Evolutionary conservation across 1,140 invertebrate genomes (phyloP), one percentile per base, ranked within the genome.

Genomic region (Leptinotarsa undecemlineata): DNA sequence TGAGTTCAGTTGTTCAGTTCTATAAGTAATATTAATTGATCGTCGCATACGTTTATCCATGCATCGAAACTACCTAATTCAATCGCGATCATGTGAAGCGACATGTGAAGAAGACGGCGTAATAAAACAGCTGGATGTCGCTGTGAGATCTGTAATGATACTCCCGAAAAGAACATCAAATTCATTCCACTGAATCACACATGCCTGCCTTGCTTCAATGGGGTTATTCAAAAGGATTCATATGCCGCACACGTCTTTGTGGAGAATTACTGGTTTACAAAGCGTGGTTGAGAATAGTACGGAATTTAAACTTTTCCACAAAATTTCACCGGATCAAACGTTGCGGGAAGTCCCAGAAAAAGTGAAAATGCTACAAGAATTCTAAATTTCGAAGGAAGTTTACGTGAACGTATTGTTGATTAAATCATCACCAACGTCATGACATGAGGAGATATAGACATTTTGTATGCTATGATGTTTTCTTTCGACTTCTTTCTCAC

Each of bases 301-400:
- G 42, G 11, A 68, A 68, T 68, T 68, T 47, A 68, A 47, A 68
- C 23, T 68, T 68, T 68, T 68, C 66, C 66, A 47, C 66, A 68
- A 68, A 68, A 68, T 68, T 68, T 68, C 66, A 68, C 66, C 42
- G 33, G 66, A 68, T 68, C 66, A 68, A 68, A 68, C 66, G 33
- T 15, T 42, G 66, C 1, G 8, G 33, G 63, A 33, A 66, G 63
- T 20, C 26, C 19, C 15, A 42, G 42, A 68, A 68, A 68, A 68
- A 42, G 23, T 19, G 51, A 47, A 47, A 47, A 68, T 68, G 66
- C 66, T 19, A 14, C 23, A n/a, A 11, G 66, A 68, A 68, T 68
- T 14, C 33, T 19, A 68, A 68, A 48, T 68, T 68, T 15, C 15
- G 66, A n/a, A 26, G 42, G 19, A 19, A 57, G 51, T 42, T 15